Evolutionary conservation across 2,888 invertebrate species (phyloP).

Genomic region (Leuctra nigra): DNA sequence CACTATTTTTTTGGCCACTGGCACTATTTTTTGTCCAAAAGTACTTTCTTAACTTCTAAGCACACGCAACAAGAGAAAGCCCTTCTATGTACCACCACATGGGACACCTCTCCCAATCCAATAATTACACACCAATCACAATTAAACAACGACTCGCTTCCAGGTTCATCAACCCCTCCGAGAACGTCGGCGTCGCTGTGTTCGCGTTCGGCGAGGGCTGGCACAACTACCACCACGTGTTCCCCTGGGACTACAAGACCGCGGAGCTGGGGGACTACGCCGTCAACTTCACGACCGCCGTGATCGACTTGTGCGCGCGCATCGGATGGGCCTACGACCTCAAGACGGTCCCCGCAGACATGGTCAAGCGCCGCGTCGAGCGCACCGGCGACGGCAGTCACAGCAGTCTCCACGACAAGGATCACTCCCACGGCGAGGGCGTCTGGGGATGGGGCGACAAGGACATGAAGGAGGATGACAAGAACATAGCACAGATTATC

Average conservation of each 20-base stretch:
- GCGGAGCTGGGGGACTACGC: slow-evolving; percentile 68
- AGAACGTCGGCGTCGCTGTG: slow-evolving; percentile 41
- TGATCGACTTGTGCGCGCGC: slow-evolving; percentile 74
- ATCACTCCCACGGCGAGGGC: slow-evolving; percentile 40
- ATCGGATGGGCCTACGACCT: slow-evolving; percentile 85
- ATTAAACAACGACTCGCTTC: too few species aligned
- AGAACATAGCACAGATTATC: slow-evolving; percentile 30
- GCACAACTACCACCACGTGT: slow-evolving; percentile 55
- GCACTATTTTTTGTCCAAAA: too few species aligned
- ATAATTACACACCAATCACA: too few species aligned
- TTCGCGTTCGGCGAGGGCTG: slow-evolving; percentile 45
- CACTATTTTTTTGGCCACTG: too few species aligned
- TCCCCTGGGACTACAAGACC: slow-evolving; percentile 82
- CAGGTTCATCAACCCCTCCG: slow-evolving; percentile 39
- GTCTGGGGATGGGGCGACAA: slow-evolving; percentile 29
- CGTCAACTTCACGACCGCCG: slow-evolving; percentile 65
- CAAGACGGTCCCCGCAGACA: slow-evolving; percentile 67
- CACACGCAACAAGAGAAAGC: too few species aligned
- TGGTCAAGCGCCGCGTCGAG: slow-evolving; percentile 59
- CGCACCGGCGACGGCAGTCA: slow-evolving; percentile 70
- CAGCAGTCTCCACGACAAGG: slow-evolving; percentile 75
- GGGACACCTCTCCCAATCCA: too few species aligned
- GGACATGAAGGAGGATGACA: slow-evolving; percentile 32
- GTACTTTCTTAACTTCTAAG: too few species aligned
- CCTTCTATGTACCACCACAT: too few species aligned